Evolutionary conservation across 2,113 vertebrate genomes (phyloP).

Genomic region (Mormyrus iriodes): DNA sequence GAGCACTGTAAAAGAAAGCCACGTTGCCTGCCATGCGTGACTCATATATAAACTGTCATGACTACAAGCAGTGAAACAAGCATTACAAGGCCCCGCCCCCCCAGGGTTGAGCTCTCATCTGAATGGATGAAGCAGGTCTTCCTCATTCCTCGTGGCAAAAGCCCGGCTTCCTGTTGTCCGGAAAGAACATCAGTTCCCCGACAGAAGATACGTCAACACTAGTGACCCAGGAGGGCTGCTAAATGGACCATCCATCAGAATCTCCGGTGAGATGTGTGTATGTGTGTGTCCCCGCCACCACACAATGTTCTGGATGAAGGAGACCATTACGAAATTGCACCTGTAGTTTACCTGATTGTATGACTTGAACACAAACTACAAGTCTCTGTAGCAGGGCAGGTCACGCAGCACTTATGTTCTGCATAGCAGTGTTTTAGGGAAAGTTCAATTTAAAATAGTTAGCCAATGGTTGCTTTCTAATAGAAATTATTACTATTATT

Average conservation of each 20-base stretch:
- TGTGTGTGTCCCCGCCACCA: neutral
- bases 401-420: neutral
- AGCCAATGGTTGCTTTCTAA: neutral
- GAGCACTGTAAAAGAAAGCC: neutral
- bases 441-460: neutral
- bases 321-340: neutral
- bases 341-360: neutral
- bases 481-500: neutral
- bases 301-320: neutral
- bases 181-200: neutral
- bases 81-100: neutral
- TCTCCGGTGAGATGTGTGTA: neutral
- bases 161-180: neutral
- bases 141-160: neutral
- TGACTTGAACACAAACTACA: neutral
- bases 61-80: constrained; percentile 12
- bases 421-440: neutral
- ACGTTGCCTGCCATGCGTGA: neutral
- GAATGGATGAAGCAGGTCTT: neutral
- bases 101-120: neutral
- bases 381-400: neutral
- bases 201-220: neutral
- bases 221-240: constrained; percentile 1
- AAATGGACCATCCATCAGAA: constrained; percentile 15
- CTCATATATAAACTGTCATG: neutral